phyloP scores from a whole-genome alignment of 2,113 vertebrate genomes.

The Chunga burmeisteri region DNA sequence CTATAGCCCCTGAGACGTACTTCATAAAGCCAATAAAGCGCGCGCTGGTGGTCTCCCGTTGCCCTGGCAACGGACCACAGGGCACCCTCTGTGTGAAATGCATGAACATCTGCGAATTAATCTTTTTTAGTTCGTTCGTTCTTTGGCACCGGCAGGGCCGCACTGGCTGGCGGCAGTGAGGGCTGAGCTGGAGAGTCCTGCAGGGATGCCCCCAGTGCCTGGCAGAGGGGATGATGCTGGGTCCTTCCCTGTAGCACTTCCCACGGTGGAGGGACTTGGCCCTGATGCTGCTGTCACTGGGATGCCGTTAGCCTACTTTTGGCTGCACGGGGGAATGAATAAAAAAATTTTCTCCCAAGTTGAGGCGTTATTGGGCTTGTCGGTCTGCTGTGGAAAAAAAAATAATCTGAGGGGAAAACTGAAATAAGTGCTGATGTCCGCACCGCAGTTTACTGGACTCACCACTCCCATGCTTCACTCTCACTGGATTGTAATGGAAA shows the following conservation, averaged over 20 bases:
- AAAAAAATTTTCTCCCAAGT: slow-evolving; percentile 49
- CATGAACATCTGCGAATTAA: slow-evolving; percentile 86
- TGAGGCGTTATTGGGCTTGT: slow-evolving; percentile 61
- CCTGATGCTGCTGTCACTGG: slow-evolving; percentile 36
- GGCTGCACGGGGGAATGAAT: slow-evolving; percentile 55
- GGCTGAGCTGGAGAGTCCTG: slow-evolving; percentile 69
- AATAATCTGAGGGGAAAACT: slow-evolving; percentile 52
- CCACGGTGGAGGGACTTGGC: slow-evolving; percentile 42
- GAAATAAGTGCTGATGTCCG: slow-evolving; percentile 35
- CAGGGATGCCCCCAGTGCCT: slow-evolving; percentile 61
- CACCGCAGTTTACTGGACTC: slow-evolving; percentile 10
- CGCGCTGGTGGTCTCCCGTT: slow-evolving; percentile 88
- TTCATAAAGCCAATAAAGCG: slow-evolving; percentile 91
- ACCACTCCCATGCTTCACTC: background rate
- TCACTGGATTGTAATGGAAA: background rate
- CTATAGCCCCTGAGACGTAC: slow-evolving; percentile 80
- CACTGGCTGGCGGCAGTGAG: background rate
- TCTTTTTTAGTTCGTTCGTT: slow-evolving; percentile 80
- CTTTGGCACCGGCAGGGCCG: slow-evolving; percentile 70
- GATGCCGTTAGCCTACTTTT: slow-evolving; percentile 67
- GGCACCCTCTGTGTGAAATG: slow-evolving; percentile 86
- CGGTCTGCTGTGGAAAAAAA: slow-evolving; percentile 18
- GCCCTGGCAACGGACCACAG: slow-evolving; percentile 91
- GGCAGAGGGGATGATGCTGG: slow-evolving; percentile 65
- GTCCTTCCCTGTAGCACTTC: slow-evolving; percentile 51